Evolutionary conservation across 2,797 vertebrate genomes (phyloP).

Genomic region (Chloroceryle inda): DNA sequence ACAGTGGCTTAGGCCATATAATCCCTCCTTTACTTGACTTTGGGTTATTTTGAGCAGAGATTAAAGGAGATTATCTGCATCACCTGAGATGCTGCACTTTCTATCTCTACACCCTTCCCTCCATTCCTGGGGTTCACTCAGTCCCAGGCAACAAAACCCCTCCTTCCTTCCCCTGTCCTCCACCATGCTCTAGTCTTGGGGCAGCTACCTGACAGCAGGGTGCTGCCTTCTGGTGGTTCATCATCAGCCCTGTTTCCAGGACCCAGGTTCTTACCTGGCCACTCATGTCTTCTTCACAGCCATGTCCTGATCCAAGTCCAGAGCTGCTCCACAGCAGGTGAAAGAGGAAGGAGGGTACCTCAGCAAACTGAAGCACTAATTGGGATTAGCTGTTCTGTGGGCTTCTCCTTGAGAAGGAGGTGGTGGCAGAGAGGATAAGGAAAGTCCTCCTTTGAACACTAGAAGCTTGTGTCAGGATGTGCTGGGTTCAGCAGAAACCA

Average conservation of each 20-base stretch:
- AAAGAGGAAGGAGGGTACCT: neutral
- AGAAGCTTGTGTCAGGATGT: neutral
- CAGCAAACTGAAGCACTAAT: neutral
- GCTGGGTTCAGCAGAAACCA: neutral
- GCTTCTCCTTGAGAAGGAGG: neutral
- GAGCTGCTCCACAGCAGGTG: neutral
- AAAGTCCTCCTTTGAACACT: neutral
- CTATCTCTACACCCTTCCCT: constrained; percentile 9
- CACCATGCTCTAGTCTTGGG: rapidly evolving
- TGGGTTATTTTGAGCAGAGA: constrained; percentile 85
- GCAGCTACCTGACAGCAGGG: neutral
- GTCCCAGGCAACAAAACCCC: neutral
- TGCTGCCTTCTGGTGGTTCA: neutral
- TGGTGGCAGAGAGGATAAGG: neutral
- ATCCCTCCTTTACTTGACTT: constrained; percentile 82
- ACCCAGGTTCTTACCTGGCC: neutral
- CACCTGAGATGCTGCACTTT: constrained; percentile 63
- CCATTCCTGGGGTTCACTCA: neutral
- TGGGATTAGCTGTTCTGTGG: neutral
- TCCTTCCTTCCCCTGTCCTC: neutral
- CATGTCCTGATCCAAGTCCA: neutral
- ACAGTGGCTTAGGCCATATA: constrained; percentile 71
- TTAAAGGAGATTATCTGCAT: constrained; percentile 80
- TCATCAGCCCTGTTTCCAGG: neutral
- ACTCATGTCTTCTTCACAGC: neutral